These are phyloP conservation scores for Lanius ludovicianus DNA, from an alignment of 2,113 vertebrate species.

Conservation along the genomic window DNA sequence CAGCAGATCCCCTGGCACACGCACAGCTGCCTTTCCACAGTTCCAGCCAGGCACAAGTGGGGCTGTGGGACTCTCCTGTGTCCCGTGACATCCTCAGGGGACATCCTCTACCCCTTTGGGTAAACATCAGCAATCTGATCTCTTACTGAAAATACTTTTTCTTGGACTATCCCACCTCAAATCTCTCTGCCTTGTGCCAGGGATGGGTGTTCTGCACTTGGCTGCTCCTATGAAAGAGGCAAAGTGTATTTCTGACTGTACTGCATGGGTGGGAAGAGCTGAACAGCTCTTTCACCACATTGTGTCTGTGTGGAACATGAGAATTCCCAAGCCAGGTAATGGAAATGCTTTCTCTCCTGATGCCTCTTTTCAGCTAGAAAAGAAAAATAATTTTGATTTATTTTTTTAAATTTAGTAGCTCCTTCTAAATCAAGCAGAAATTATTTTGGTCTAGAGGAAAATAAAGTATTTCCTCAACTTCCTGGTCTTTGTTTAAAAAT, in stretches of 20 bases:
- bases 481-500: background rate
- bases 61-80: background rate
- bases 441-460: background rate
- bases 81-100: background rate
- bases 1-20: background rate
- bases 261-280: background rate
- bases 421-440: background rate
- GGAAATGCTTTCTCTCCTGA: background rate
- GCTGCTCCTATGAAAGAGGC: background rate
- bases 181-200: background rate
- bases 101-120: background rate
- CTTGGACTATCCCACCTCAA: background rate
- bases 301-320: background rate
- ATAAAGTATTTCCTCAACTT: background rate
- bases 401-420: background rate
- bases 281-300: background rate
- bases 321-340: background rate
- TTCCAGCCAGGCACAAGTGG: rapidly evolving
- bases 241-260: background rate
- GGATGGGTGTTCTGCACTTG: background rate
- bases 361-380: background rate
- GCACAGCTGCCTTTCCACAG: background rate
- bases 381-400: background rate
- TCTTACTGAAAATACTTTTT: background rate
- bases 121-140: background rate